phyloP scores from a whole-genome alignment of 2,888 invertebrate species.

The Lottia gigantea region DNA sequence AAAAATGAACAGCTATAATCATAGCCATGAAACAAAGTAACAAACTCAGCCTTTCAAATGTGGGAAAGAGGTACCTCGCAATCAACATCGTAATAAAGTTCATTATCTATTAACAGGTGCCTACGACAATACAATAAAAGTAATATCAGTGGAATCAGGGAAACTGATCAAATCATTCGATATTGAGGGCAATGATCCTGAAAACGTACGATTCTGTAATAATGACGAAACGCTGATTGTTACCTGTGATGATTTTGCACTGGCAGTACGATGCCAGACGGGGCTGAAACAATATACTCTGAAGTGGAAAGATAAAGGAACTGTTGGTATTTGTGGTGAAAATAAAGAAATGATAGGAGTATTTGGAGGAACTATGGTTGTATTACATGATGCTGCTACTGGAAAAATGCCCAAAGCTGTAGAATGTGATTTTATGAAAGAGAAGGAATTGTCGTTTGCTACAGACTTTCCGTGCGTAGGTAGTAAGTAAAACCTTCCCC shows the following conservation, averaged over 20 bases:
- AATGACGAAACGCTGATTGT: conserved; percentile 16
- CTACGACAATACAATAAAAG: conserved; percentile 47
- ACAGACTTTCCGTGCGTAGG: too few species aligned
- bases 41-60: too few species aligned
- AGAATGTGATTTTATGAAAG: not conserved
- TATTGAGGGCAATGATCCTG: conserved; percentile 33
- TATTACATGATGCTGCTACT: conserved; percentile 15
- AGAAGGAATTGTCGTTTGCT: not conserved
- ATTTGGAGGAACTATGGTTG: not conserved
- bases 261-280: conserved; percentile 8
- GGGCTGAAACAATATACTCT: conserved; percentile 17
- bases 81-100: too few species aligned
- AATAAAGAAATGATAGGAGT: conserved; percentile 7
- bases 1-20: too few species aligned
- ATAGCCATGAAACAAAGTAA: too few species aligned
- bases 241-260: not conserved
- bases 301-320: not conserved
- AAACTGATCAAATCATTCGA: conserved; percentile 35
- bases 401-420: not conserved
- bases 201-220: conserved; percentile 2
- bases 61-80: too few species aligned
- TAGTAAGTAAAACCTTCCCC: not conserved
- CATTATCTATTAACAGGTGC: conserved; percentile 34
- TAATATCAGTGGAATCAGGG: conserved; percentile 42
- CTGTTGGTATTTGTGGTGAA: conserved; percentile 15